A percentile compares a stretch with the other conserved stretches of the same genome.
Evolutionary conservation across 2,113 vertebrate species (phyloP).

Genomic region (Chaenogobius annularis): DNA sequence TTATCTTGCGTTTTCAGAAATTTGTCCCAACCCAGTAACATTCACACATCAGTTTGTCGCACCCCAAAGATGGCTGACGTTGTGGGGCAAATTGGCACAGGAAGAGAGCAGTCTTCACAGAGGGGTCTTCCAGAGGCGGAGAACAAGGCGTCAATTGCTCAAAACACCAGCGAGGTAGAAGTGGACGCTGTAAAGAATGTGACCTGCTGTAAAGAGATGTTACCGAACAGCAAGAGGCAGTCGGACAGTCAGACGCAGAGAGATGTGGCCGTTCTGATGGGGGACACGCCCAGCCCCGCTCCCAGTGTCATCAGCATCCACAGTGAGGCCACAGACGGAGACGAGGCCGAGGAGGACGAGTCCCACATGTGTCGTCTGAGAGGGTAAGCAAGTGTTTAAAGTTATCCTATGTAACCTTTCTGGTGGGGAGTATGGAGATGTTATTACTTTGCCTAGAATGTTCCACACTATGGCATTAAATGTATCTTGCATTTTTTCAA

Average conservation of each 20-base stretch:
- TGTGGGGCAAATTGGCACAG: slow-evolving; percentile 70
- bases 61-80: slow-evolving; percentile 85
- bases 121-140: slow-evolving; percentile 29
- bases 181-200: slow-evolving; percentile 70
- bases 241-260: slow-evolving; percentile 59
- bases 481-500: no score
- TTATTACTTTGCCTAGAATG: not conserved
- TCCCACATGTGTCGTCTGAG: slow-evolving; percentile 76
- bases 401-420: not conserved
- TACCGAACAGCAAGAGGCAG: slow-evolving; percentile 67
- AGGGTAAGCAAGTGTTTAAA: slow-evolving; percentile 76
- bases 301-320: slow-evolving; percentile 94
- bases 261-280: slow-evolving; percentile 81
- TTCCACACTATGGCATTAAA: not conserved
- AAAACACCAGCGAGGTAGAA: slow-evolving; percentile 75
- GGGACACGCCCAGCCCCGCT: slow-evolving; percentile 86
- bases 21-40: slow-evolving; percentile 80
- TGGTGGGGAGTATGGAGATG: not conserved
- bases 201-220: slow-evolving; percentile 72
- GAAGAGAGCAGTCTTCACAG: slow-evolving; percentile 28
- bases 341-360: slow-evolving; percentile 81
- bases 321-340: slow-evolving; percentile 82
- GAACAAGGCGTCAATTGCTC: slow-evolving; percentile 34
- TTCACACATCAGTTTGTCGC: slow-evolving; percentile 81
- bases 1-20: slow-evolving; percentile 55